Percentiles rank a stretch among this genome's conserved stretches.
Evolutionary conservation across 2,113 vertebrate genomes (phyloP).

Genomic region (Sterrhoptilus dennistouni): DNA sequence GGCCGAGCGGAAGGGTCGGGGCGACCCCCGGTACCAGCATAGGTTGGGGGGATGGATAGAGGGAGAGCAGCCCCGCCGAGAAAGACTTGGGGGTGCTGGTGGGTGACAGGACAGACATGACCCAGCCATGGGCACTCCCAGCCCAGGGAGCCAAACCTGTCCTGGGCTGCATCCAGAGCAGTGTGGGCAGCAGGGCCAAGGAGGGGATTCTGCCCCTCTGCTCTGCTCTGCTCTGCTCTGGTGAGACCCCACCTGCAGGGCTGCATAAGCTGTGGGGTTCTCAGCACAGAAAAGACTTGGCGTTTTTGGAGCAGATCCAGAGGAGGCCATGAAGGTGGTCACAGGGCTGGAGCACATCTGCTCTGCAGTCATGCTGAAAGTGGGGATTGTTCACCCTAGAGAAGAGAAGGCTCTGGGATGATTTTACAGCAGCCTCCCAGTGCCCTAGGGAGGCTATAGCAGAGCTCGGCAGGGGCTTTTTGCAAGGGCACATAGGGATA

Average conservation of each 20-base stretch:
- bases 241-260: background rate
- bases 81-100: background rate
- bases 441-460: too few relatives aligned
- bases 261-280: background rate
- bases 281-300: fast-evolving
- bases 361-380: background rate
- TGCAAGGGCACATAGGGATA: fast-evolving
- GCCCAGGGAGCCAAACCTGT: background rate
- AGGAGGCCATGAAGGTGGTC: background rate
- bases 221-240: background rate
- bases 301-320: background rate
- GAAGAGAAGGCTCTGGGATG: background rate
- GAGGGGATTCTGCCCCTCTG: background rate
- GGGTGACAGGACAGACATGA: too few relatives aligned
- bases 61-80: fast-evolving
- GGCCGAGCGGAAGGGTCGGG: background rate
- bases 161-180: background rate
- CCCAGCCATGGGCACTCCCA: fast-evolving
- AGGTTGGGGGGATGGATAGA: background rate
- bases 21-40: fast-evolving
- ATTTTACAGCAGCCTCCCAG: background rate
- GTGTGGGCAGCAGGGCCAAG: fast-evolving
- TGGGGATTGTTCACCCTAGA: background rate
- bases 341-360: background rate
- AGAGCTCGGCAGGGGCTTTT: background rate